Base-by-base conservation (phyloP, 2,113 vertebrate genomes). In the Lasiurus cinereus region DNA sequence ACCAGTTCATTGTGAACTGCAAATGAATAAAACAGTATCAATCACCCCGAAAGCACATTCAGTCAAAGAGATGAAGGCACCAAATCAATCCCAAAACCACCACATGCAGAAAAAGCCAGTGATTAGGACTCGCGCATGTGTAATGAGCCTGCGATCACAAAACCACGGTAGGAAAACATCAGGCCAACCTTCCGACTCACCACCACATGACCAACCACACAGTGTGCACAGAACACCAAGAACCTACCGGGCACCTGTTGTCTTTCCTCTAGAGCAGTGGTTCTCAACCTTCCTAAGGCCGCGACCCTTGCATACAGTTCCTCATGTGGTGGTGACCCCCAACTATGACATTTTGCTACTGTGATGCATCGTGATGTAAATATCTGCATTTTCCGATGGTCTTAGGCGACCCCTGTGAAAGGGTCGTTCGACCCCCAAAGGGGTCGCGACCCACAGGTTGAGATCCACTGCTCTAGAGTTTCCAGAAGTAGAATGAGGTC, bases 21-120 rank as follows among this genome's bases (percentile, higher is more conserved):
- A 91, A 84, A 56, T 76, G 79, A 84, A 67, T 70, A 79, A 92
- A 78, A 70, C 62, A 19, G 31, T 31, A 83, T 64, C 43, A 72
- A 67, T 48, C 73, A 31, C 56, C 77, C 21, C 56, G 21, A 56
- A 93, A 29, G 4, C 21, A 36, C 4, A 6, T 15, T 80, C 21
- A 66, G 31, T 48, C 48, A n/a, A 88, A 43, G 33, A 73, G 6
- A 43, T 72, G 43, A 70, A 78, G 48, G 79, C 24, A 74, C 3
- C 50, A 94, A 90, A 79, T 0, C 36, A 89, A 91, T 22, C 46
- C 62, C 31, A n/a, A 50, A 18, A 72, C 88, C 77, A 87, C 12
- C 29, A 83, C 46, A 72, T n/a, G 83, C 39, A 16, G 18, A 12
- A 82, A 91, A 52, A 56, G 50, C 24, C 78, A 39, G 52, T 76